A percentile compares a stretch with the other conserved stretches of the same genome.
Conservation (phyloP, 2,113 vertebrate species). For the Agelaius tricolor region DNA sequence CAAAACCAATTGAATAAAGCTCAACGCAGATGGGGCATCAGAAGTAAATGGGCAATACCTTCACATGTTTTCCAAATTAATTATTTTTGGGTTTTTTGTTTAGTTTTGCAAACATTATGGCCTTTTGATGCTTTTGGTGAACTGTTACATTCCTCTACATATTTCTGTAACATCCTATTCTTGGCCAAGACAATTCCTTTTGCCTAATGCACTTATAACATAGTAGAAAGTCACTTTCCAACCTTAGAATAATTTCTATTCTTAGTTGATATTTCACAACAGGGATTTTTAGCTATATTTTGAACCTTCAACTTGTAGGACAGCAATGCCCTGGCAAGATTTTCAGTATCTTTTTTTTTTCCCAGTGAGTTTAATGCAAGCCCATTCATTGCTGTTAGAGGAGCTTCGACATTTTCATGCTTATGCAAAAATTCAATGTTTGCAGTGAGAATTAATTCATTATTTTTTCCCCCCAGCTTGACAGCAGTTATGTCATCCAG, state of each 20-base stretch:
- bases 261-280: neutral
- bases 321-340: neutral
- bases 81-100: neutral
- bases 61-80: neutral
- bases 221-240: neutral
- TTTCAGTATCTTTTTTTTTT: neutral
- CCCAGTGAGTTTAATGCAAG: neutral
- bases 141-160: rapidly evolving
- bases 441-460: neutral
- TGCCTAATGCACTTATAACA: neutral
- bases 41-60: neutral
- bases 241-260: neutral
- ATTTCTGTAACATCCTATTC: neutral
- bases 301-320: neutral
- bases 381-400: neutral
- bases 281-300: neutral
- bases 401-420: neutral
- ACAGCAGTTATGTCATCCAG: neutral
- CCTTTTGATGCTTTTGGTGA: neutral
- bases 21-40: neutral
- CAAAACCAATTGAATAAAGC: neutral
- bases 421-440: neutral
- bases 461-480: neutral
- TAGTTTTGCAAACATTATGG: rapidly evolving
- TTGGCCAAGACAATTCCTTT: neutral